phyloP scores from a whole-genome alignment of 2,113 vertebrate genomes.

The rat (Rattus norvegicus) region GRCr8 NC_086038.1:51275001-51275500 shows the following conservation, averaged over 20 bases:
- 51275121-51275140: not conserved
- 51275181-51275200: not conserved
- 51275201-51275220: not conserved
- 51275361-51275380: slow-evolving; percentile 42
- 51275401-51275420: slow-evolving; percentile 42
- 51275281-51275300: not conserved
- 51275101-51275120: not conserved
- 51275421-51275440: slow-evolving; percentile 50
- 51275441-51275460: not conserved
- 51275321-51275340: slow-evolving; percentile 24
- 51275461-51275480: not conserved
- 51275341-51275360: not conserved
- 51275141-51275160: not conserved
- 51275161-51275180: not conserved
- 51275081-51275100: not conserved
- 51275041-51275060: not conserved
- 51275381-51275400: slow-evolving; percentile 52
- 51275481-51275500: slow-evolving; percentile 20
- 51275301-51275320: not conserved
- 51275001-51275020: not conserved
- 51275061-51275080: not conserved
- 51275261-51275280: not conserved
- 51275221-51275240: not conserved
- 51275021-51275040: not conserved
- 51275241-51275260: not conserved